Evolutionary conservation across 2,113 vertebrate genomes (phyloP).

Genomic region (Anarrhichthys ocellatus): DNA sequence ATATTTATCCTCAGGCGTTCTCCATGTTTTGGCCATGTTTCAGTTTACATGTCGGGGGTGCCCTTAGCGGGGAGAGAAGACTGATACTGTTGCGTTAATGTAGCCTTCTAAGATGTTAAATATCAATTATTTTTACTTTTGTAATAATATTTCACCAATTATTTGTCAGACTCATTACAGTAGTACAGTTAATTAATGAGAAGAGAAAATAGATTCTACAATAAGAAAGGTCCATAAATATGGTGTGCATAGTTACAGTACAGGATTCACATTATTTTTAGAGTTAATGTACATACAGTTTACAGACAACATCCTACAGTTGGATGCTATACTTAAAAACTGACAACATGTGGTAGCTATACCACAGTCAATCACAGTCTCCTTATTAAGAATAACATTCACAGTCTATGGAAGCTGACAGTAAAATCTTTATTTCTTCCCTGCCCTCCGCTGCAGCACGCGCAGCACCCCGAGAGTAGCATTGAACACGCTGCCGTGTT

Average conservation of each 20-base stretch:
- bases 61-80: no score
- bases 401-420: neutral
- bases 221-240: neutral
- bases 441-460: conserved; percentile 63
- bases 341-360: neutral
- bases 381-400: neutral
- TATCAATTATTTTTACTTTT: no score
- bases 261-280: neutral
- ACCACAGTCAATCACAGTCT: neutral
- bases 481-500: conserved; percentile 77
- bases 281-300: neutral
- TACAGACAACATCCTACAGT: neutral
- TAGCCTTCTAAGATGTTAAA: no score
- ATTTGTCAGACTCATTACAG: neutral
- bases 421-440: conserved; percentile 30
- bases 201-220: neutral
- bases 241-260: neutral
- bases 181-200: neutral
- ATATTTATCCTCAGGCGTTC: no score
- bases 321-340: neutral
- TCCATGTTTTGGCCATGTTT: no score
- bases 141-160: neutral
- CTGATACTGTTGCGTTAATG: no score
- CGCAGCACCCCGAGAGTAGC: conserved; percentile 72
- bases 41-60: no score